Percentiles rank a stretch among this genome's conserved stretches.
Evolutionary conservation across 2,888 invertebrate genomes (phyloP).

Genomic region (Conchocele bisecta): DNA sequence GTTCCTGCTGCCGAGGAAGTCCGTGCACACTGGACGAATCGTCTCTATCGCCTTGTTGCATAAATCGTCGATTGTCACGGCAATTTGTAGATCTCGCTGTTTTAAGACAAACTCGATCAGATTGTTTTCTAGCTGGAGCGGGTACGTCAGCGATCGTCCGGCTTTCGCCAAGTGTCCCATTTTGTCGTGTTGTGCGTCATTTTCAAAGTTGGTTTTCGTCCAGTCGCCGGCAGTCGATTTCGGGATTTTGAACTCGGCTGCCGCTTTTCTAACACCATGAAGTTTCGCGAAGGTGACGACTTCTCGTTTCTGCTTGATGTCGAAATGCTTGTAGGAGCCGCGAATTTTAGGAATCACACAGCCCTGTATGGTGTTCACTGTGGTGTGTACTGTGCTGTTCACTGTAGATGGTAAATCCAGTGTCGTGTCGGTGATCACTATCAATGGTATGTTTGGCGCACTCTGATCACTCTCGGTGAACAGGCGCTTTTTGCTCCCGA

Average conservation of each 20-base stretch:
- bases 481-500: too few relatives aligned
- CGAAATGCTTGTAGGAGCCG: too few relatives aligned
- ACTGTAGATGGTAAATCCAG: too few relatives aligned
- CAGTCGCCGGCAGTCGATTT: not conserved
- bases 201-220: not conserved
- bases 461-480: too few relatives aligned
- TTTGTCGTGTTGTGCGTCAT: too few relatives aligned
- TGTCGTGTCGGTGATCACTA: too few relatives aligned
- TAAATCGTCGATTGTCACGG: conserved; percentile 25
- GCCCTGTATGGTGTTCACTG: too few relatives aligned
- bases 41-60: conserved; percentile 4
- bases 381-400: too few relatives aligned
- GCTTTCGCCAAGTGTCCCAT: not conserved
- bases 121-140: not conserved
- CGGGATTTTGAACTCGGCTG: not conserved
- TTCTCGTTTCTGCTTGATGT: too few relatives aligned
- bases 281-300: not conserved
- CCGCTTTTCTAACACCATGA: not conserved
- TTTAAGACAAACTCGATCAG: conserved; percentile 4
- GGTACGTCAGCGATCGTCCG: conserved; percentile 16
- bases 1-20: conserved; percentile 9
- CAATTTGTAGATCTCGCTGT: conserved; percentile 20
- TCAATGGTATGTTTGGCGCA: too few relatives aligned
- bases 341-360: too few relatives aligned
- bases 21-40: not conserved